Percentiles rank a stretch among this genome's conserved stretches.
These are phyloP conservation scores for Cherax destructor DNA, from an alignment of 1,140 invertebrate genomes.

Conservation along the genomic window DNA sequence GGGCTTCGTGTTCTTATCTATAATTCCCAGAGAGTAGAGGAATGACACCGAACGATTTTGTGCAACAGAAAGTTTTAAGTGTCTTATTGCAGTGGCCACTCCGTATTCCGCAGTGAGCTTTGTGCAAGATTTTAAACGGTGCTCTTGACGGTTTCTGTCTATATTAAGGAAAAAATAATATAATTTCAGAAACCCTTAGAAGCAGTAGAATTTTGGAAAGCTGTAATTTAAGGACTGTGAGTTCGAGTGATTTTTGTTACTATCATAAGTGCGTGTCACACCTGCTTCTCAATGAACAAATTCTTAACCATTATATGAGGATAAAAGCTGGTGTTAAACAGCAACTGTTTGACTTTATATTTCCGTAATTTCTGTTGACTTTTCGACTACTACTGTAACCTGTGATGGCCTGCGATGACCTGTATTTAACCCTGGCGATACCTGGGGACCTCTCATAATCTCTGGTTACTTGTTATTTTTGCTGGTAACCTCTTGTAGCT, in stretches of 20 bases:
- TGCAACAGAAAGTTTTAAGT: not conserved
- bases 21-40: not conserved
- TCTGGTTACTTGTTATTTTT: too few species aligned
- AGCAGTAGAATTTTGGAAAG: too few species aligned
- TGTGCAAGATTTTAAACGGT: not conserved
- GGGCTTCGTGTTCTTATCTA: too few species aligned
- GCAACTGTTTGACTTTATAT: not conserved
- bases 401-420: not conserved
- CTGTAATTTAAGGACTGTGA: too few species aligned
- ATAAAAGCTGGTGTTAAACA: not conserved
- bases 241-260: not conserved
- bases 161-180: not conserved
- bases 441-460: not conserved
- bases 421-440: too few species aligned
- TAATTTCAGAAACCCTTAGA: not conserved
- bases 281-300: not conserved
- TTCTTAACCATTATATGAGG: not conserved
- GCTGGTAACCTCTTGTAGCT: not conserved
- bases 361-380: not conserved
- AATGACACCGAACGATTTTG: not conserved
- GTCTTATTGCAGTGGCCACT: conserved; percentile 31
- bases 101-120: not conserved
- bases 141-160: not conserved
- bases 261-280: not conserved
- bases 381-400: not conserved